These are phyloP conservation scores for Scatophagus argus DNA, from an alignment of 2,113 vertebrate genomes.

Conservation along the genomic window DNA sequence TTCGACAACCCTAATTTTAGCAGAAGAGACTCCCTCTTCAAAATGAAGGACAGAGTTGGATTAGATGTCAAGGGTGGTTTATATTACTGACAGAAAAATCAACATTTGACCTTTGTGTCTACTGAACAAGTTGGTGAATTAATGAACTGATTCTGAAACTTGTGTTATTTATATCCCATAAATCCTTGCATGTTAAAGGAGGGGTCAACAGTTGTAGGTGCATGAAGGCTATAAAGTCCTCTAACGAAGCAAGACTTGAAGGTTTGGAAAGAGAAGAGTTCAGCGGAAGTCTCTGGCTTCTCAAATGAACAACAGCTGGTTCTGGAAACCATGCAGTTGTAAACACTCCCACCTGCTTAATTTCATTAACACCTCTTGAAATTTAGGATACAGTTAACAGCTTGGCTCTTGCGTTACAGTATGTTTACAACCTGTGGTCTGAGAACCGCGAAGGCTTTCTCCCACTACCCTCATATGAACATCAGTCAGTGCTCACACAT, in stretches of 20 bases:
- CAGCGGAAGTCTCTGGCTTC: slow-evolving; percentile 28
- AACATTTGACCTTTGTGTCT: slow-evolving; percentile 39
- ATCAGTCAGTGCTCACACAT: slow-evolving; percentile 13
- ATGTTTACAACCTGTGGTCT: slow-evolving; percentile 54
- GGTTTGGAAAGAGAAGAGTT: slow-evolving; percentile 24
- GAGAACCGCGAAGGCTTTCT: slow-evolving; percentile 3
- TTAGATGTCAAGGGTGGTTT: slow-evolving; percentile 24
- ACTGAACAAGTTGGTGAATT: neutral
- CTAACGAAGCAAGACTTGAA: slow-evolving; percentile 45
- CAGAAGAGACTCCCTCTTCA: neutral
- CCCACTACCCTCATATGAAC: slow-evolving; percentile 1
- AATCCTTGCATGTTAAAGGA: slow-evolving; percentile 8
- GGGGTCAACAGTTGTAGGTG: slow-evolving; percentile 1
- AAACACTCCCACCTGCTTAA: slow-evolving; percentile 56
- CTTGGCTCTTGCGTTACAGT: slow-evolving; percentile 30
- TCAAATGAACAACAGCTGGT: slow-evolving; percentile 59
- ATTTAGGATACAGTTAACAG: slow-evolving; percentile 55
- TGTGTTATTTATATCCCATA: slow-evolving; percentile 10
- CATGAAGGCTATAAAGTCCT: slow-evolving; percentile 35
- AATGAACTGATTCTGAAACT: neutral
- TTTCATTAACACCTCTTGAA: slow-evolving; percentile 71
- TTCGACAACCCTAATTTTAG: slow-evolving; percentile 14
- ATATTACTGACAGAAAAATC: slow-evolving; percentile 1
- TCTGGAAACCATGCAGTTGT: slow-evolving; percentile 20
- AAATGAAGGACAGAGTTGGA: slow-evolving; percentile 23